Base-by-base conservation (phyloP, 2,113 vertebrate species). In the Mus pahari region DNA sequence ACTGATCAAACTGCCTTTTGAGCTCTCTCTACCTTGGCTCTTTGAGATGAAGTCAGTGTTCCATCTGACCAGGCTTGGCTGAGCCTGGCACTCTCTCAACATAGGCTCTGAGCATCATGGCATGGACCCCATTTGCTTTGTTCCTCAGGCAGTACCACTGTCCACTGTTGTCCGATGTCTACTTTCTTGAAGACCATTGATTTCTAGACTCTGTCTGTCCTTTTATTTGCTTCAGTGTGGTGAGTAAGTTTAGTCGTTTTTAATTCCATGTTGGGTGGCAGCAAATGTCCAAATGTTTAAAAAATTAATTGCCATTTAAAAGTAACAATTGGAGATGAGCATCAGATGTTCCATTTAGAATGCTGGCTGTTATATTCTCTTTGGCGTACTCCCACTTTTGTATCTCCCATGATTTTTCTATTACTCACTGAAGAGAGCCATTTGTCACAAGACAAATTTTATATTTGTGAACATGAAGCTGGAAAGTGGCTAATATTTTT, bases 291-390 rank as follows among this genome's bases (percentile, higher is more conserved):
- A 84, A 84, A 55, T 17, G 48, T 62, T n/a, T 66, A 53, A 53
- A 75, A 77, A 86, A 50, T 45, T 50, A 89, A 70, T 81, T 86
- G 31, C 24, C 53, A 81, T 26, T 90, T 64, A 82, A 86, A 95
- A 95, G 26, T 45, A 89, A 16, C 39, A 64, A 24, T 31, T 75
- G 3, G 45, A 82, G 22, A 86, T 74, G 50, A 89, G 26, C 36
- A 66, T 73, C 14, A 66, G 20, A 22, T 89, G 1, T 79, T 94
- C 75, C 20, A 75, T 90, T 53, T 39, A 66, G 58, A 92, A 48
- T 64, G 8, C 2, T 42, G 28, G 3, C 5, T 66, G 5, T 20
- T 2, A 13, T 24, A 2, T 33, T n/a, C 36, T 74, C 36, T 42
- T 79, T 42, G 64, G 28, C 64, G 75, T 50, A 45, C 71, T 68